Evolutionary conservation across 35 echinoderm and acorn worm genomes (phyloP).

Genomic region (Ophiothrix spiculata): DNA sequence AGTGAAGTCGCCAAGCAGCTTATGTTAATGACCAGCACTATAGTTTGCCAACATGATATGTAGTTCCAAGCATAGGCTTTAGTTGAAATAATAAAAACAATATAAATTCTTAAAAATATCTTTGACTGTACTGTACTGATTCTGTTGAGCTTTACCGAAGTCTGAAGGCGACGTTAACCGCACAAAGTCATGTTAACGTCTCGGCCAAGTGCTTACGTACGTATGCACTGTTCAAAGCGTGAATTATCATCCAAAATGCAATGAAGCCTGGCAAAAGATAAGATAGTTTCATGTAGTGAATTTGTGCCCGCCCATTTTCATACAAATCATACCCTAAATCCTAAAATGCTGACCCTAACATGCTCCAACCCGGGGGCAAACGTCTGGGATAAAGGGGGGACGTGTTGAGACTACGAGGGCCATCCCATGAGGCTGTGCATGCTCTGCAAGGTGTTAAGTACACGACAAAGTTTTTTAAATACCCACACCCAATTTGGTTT

Average conservation of each 20-base stretch:
- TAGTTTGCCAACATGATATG: conserved; percentile 21
- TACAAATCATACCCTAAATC: conserved; percentile 16
- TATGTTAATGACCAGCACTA: conserved; percentile 28
- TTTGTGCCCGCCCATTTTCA: conserved; percentile 27
- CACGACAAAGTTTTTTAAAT: no score
- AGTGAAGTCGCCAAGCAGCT: background rate
- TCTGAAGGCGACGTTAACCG: conserved; percentile 54
- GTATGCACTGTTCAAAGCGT: conserved; percentile 59
- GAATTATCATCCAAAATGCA: conserved; percentile 50
- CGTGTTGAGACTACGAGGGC: background rate
- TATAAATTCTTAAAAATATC: conserved; percentile 43
- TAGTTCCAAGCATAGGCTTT: conserved; percentile 27
- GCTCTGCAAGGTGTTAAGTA: conserved; percentile 28
- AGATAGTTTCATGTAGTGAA: conserved; percentile 65
- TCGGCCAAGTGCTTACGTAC: conserved; percentile 57
- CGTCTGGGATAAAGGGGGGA: conserved; percentile 24
- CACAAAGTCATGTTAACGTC: conserved; percentile 54
- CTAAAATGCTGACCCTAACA: no score
- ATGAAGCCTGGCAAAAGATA: conserved; percentile 55
- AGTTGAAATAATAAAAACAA: conserved; percentile 3
- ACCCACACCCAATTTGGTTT: no score
- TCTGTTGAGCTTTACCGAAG: conserved; percentile 26
- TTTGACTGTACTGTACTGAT: conserved; percentile 75
- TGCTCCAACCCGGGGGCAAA: conserved; percentile 33
- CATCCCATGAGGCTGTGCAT: background rate